A percentile compares a stretch with the other conserved stretches of the same genome.
These are phyloP conservation scores for Sebastes flavidus DNA, from an alignment of 2,797 vertebrate species.

Conservation along the genomic window DNA sequence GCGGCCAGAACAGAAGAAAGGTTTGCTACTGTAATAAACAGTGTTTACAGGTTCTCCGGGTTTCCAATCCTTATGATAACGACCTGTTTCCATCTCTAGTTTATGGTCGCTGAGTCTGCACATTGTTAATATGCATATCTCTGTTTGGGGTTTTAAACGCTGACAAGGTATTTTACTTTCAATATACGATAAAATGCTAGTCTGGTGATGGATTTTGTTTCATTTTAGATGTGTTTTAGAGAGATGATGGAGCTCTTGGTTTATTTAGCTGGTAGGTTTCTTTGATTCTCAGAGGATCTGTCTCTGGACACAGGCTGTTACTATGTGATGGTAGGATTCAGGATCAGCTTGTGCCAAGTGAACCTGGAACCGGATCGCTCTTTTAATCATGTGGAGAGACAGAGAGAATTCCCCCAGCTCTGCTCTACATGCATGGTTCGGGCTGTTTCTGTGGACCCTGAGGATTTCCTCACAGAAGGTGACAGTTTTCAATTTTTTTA, in stretches of 20 bases:
- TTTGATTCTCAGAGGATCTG: not conserved
- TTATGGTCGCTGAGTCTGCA: not conserved
- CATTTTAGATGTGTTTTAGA: not conserved
- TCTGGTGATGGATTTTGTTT: not conserved
- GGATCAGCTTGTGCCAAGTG: not conserved
- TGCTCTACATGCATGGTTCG: not conserved
- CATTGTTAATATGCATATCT: not conserved
- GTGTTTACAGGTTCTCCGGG: not conserved
- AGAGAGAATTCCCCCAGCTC: not conserved
- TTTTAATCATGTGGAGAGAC: not conserved
- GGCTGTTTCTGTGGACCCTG: not conserved
- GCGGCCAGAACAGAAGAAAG: not conserved
- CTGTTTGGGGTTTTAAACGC: not conserved
- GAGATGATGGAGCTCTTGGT: not conserved
- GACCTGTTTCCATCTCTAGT: not conserved
- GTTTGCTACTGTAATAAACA: not conserved
- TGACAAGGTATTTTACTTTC: not conserved
- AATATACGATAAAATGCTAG: not conserved
- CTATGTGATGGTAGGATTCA: not conserved
- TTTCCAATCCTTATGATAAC: not conserved
- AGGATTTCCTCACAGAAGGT: not conserved
- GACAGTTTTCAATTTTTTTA: not conserved
- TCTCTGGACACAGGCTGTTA: not conserved
- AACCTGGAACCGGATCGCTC: not conserved
- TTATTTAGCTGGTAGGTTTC: not conserved